phyloP scores from a whole-genome alignment of 2,888 invertebrate genomes.

The Marronus borbonicus region DNA sequence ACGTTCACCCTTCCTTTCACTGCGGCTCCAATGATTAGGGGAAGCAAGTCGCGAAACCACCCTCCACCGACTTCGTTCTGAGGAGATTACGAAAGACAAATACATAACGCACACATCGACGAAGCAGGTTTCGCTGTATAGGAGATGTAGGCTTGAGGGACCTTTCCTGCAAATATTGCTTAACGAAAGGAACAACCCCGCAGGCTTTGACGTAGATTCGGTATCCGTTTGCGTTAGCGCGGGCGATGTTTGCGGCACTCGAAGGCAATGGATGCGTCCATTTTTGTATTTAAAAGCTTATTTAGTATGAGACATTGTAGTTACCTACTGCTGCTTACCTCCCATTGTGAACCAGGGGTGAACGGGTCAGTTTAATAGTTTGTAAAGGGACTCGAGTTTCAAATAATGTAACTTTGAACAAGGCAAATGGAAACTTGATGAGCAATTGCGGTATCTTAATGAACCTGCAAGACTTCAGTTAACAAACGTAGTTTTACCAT shows the following conservation, averaged over 20 bases:
- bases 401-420: no score
- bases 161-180: constrained; percentile 20
- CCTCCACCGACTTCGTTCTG: constrained; percentile 22
- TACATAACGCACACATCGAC: neutral
- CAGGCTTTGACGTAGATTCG: constrained; percentile 9
- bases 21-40: constrained; percentile 34
- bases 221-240: constrained; percentile 18
- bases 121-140: neutral
- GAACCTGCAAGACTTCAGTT: no score
- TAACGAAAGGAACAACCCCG: constrained; percentile 17
- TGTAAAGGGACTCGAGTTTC: no score
- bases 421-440: no score
- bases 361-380: neutral
- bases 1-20: constrained; percentile 40
- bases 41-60: constrained; percentile 20
- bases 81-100: constrained; percentile 20
- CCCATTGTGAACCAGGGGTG: neutral
- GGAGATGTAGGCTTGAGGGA: neutral
- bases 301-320: neutral
- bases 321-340: neutral
- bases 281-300: constrained; percentile 11
- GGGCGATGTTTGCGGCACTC: constrained; percentile 16
- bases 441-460: no score
- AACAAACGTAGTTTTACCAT: no score
- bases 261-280: neutral